Base-by-base conservation (phyloP, 1,140 invertebrate species). In the Rhopalosiphum padi region DNA sequence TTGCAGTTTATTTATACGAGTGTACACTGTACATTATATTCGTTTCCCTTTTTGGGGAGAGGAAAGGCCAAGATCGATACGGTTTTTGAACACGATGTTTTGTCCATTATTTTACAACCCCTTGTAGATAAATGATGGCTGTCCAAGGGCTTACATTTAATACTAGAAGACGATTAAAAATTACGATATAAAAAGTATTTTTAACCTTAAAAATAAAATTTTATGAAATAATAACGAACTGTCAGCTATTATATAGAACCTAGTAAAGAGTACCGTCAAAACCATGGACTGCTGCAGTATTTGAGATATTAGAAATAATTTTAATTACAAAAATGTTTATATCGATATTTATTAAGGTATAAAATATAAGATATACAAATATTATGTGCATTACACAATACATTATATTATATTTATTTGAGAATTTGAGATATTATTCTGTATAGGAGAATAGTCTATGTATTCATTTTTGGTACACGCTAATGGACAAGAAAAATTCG, bases 61-160 rank as follows among this genome's bases (percentile, higher is more conserved):
- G 23, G n/a, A 88, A 77, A 25, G n/a, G 30, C 11, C 48, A 41
- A 90, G 37, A 90, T 90, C 51, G 88, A 90, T 90, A 90, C 51
- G 22, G 35, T 55, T 90, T 41, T 51, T 30, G 85, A 4, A 87
- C 30, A 87, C 43, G 15, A 30, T 48, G 30, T 87, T 87, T 46
- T 48, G 30, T 48, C 43, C 15, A 23, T 87, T 43, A 46, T 30
- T 48, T 86, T 46, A n/a, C 11, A 30, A 85, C 23, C 23, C 9
- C 8, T 85, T 37, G 37, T 43, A 87, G 41, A 85, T 43, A 6
- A 85, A 37, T 11, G 23, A 37, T 25, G 35, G 23, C 22, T 43
- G 8, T 22, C 2, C 83, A 25, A 51, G 3, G 18, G 0, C 15
- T 0, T 11, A 37, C 22, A 41, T 22, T 41, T 2, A 3, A 30